Conservation (phyloP, 2,888 invertebrate genomes). For the Ectemnius continuus region DNA sequence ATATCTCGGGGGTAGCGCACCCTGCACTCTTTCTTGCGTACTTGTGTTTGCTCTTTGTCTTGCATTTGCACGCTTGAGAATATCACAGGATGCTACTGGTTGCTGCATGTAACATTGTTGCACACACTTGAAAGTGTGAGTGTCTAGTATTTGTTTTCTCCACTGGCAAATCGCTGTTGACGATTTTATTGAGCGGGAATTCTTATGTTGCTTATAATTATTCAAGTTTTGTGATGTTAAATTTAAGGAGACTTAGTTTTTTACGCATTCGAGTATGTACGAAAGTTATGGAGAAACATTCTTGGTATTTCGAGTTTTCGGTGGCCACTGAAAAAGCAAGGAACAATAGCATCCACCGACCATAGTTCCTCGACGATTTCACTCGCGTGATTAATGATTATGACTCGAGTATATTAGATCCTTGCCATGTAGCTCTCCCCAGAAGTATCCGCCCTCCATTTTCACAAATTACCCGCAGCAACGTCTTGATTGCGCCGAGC, state of each 20-base stretch:
- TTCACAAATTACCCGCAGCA: conserved; percentile 67
- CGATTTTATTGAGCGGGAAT: too few relatives aligned
- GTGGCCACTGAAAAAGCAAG: conserved; percentile 30
- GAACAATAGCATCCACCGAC: conserved; percentile 35
- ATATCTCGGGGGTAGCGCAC: conserved; percentile 5
- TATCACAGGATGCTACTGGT: neutral
- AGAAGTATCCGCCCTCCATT: conserved; percentile 48
- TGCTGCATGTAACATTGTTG: neutral
- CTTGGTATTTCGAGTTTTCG: too few relatives aligned
- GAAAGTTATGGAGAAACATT: too few relatives aligned
- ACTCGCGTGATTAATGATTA: conserved; percentile 76
- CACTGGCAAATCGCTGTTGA: too few relatives aligned
- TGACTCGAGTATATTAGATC: conserved; percentile 75
- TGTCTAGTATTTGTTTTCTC: too few relatives aligned
- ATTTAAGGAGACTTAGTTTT: too few relatives aligned
- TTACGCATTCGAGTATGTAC: too few relatives aligned
- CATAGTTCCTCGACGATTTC: conserved; percentile 38
- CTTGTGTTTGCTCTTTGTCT: too few relatives aligned
- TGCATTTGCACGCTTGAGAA: neutral
- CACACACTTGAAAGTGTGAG: too few relatives aligned
- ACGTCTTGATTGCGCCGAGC: conserved; percentile 70
- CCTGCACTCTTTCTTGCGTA: neutral
- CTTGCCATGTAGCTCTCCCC: conserved; percentile 60
- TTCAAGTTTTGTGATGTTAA: too few relatives aligned
- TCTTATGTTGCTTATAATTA: too few relatives aligned